Base-by-base conservation (phyloP, 2,113 vertebrate genomes). In the Menura novaehollandiae region DNA sequence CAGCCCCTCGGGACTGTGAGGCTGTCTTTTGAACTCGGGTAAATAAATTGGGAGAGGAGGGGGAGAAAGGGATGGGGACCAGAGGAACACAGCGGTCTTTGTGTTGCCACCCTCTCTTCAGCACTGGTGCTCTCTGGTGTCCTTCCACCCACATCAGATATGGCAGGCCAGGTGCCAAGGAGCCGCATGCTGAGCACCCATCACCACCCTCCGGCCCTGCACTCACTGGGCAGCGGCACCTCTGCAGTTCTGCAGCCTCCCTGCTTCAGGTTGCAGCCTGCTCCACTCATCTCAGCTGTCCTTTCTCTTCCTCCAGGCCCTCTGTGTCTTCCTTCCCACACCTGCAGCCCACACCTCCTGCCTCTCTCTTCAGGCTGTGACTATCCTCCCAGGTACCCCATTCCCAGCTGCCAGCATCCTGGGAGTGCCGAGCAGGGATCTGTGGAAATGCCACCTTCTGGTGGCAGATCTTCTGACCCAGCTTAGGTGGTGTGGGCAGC, bases 21-120 rank as follows among this genome's bases (percentile, higher is more conserved):
- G 93, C 92, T 96, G 97, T 94, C 96, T 96, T 97, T 96, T 90
- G 91, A 95, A 96, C 96, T 90, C 10, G 55, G 91, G 96, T 94
- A 95, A 95, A 97, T 93, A 97, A 95, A 95, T 89, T 94, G 89
- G 74, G 76, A 92, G 86, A 51, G 80, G 89, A 93, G 94, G 94
- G 93, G 73, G 76, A 95, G 89, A 95, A 97, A 77, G 84, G 80
- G 94, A 92, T 92, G 72, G 68, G 56, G 93, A 89, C 52, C 64
- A 95, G 58, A 44, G 79, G 58, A 97, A 97, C 97, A 97, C 79
- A 95, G 94, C 2, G 0, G 67, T 68, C 94, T 94, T 97, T 97
- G 96, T 97, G 68, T 68, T 74, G 74, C 81, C 93, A 77, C 82
- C 85, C 90, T 95, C 89, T 93, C 85, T 76, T 81, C 79, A 69